Percentiles rank a stretch among this genome's conserved stretches.
phyloP scores from a whole-genome alignment of 1,140 invertebrate species.

The Pseudachorutes palmiensis region DNA sequence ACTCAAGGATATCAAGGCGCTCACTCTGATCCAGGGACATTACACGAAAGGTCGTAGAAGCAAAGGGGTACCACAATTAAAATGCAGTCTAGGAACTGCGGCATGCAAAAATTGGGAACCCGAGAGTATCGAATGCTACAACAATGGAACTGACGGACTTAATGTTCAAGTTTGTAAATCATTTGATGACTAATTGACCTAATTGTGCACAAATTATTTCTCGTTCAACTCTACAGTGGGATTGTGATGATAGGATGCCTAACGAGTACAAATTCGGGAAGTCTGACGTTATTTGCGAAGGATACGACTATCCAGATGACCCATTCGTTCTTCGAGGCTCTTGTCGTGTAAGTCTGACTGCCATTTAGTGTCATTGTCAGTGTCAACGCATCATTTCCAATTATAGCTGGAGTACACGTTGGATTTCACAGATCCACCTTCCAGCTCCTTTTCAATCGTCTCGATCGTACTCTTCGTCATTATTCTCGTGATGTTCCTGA shows the following conservation, averaged over 20 bases:
- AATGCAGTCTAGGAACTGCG: constrained; percentile 51
- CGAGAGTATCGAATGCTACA: constrained; percentile 52
- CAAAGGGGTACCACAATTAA: constrained; percentile 49
- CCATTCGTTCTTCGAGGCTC: constrained; percentile 36
- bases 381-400: no score
- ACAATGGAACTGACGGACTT: constrained; percentile 51
- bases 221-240: constrained; percentile 46
- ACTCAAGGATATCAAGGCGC: constrained; percentile 45
- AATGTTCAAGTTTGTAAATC: constrained; percentile 47
- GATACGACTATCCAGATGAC: constrained; percentile 37
- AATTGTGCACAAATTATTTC: not conserved
- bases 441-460: no score
- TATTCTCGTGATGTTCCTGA: no score
- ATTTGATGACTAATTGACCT: not conserved
- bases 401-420: no score
- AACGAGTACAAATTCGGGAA: constrained; percentile 50
- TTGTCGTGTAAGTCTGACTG: constrained; percentile 37
- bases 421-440: no score
- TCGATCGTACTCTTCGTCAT: no score
- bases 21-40: constrained; percentile 46
- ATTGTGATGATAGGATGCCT: constrained; percentile 54
- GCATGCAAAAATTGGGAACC: constrained; percentile 41
- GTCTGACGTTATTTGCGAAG: constrained; percentile 51
- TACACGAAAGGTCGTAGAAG: constrained; percentile 48
- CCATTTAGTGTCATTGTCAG: no score